Evolutionary conservation across 2,113 vertebrate genomes (phyloP).

Genomic region (Eulacestoma nigropectus): DNA sequence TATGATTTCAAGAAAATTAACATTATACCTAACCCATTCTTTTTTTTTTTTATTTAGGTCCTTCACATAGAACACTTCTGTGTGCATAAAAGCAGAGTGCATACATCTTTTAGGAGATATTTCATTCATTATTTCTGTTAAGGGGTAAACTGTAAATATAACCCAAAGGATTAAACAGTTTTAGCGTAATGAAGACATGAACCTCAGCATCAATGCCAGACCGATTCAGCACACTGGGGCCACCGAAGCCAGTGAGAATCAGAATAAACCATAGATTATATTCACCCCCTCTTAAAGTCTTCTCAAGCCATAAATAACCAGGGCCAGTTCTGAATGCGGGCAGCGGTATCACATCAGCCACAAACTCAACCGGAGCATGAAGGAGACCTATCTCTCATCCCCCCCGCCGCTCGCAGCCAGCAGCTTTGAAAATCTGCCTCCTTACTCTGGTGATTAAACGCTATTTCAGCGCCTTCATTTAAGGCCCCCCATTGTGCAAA

Average conservation of each 20-base stretch:
- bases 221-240: fast-evolving
- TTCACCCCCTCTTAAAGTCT: neutral
- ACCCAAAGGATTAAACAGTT: neutral
- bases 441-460: constrained; percentile 28
- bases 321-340: neutral
- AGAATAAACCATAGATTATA: neutral
- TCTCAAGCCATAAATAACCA: neutral
- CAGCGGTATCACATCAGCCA: neutral
- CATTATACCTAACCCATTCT: neutral
- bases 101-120: neutral
- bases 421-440: constrained; percentile 7
- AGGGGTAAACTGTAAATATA: neutral
- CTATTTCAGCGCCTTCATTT: neutral
- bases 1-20: constrained; percentile 3
- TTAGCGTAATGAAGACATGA: neutral
- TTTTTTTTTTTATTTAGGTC: neutral
- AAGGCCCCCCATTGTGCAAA: neutral
- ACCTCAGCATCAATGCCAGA: neutral
- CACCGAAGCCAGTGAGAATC: neutral
- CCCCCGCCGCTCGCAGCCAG: neutral
- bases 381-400: neutral
- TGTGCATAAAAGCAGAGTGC: neutral
- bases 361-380: neutral
- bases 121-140: neutral
- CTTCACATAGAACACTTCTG: neutral